phyloP scores from a whole-genome alignment of 2,888 invertebrate genomes.

The Microchrysa polita region DNA sequence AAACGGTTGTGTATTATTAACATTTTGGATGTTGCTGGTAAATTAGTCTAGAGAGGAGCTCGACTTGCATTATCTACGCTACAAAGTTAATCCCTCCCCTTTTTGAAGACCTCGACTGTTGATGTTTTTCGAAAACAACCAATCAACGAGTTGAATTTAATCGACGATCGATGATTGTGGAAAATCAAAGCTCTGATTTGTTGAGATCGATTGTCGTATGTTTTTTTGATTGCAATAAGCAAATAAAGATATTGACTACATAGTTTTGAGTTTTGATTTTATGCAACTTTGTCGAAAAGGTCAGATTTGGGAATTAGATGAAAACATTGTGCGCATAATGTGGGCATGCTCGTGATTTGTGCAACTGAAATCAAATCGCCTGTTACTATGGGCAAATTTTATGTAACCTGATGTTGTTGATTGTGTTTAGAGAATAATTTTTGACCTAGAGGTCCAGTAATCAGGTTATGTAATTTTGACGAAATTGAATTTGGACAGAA shows the following conservation, averaged over 20 bases:
- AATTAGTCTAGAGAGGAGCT: too few species aligned
- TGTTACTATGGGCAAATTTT: too few species aligned
- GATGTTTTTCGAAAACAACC: not conserved
- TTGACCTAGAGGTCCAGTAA: too few species aligned
- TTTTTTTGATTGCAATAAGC: not conserved
- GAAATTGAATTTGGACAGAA: too few species aligned
- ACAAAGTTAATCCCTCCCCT: slow-evolving; percentile 8
- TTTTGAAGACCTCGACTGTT: not conserved
- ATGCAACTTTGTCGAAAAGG: slow-evolving; percentile 34
- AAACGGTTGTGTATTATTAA: not conserved
- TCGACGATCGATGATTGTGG: not conserved
- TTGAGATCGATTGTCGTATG: not conserved
- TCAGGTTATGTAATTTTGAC: too few species aligned
- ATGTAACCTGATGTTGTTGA: too few species aligned
- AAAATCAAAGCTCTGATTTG: slow-evolving; percentile 5
- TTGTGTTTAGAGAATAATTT: too few species aligned
- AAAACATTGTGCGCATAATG: not conserved
- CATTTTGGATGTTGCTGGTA: not conserved
- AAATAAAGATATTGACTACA: not conserved
- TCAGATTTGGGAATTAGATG: slow-evolving; percentile 23
- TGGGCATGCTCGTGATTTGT: too few species aligned
- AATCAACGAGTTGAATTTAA: slow-evolving; percentile 6
- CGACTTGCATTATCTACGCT: not conserved
- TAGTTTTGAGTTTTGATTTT: not conserved
- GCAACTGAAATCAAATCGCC: too few species aligned